Percentiles rank a stretch among this genome's conserved stretches.
These are phyloP conservation scores for Syngnathoides biaculeatus DNA, from an alignment of 2,113 vertebrate genomes.

Conservation along the genomic window DNA sequence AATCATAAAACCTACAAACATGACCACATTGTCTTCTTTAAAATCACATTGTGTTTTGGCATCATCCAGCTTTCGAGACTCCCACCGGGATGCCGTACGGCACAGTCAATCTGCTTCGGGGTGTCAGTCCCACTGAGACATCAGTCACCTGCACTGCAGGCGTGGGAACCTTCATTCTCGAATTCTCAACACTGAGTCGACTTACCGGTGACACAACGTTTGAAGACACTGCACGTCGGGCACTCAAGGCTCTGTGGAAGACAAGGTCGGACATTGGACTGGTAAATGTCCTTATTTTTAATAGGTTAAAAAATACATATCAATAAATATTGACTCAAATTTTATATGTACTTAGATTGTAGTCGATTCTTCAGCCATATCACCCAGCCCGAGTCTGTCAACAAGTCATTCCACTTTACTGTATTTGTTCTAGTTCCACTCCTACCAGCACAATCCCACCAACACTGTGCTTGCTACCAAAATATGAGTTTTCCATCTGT, in stretches of 20 bases:
- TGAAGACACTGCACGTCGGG: slow-evolving; percentile 81
- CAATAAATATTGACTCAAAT: too few relatives aligned
- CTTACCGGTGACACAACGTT: slow-evolving; percentile 88
- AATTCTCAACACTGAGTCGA: slow-evolving; percentile 89
- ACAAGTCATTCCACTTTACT: neutral
- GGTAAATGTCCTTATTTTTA: slow-evolving; percentile 63
- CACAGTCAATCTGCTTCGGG: slow-evolving; percentile 89
- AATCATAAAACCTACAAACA: neutral
- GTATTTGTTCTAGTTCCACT: neutral
- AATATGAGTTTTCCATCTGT: neutral
- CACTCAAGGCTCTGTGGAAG: slow-evolving; percentile 86
- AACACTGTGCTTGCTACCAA: neutral
- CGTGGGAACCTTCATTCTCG: slow-evolving; percentile 95
- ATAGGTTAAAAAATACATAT: too few relatives aligned
- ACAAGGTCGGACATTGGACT: slow-evolving; percentile 91
- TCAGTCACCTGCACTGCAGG: slow-evolving; percentile 95
- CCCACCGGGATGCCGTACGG: slow-evolving; percentile 95
- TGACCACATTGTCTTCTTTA: neutral
- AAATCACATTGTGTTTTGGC: too few relatives aligned
- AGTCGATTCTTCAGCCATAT: too few relatives aligned
- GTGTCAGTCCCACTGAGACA: slow-evolving; percentile 90
- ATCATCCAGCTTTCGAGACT: slow-evolving; percentile 86
- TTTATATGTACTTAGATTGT: too few relatives aligned
- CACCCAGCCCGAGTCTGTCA: neutral
- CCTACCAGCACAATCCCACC: neutral